Base-by-base conservation (phyloP, 1,140 invertebrate species). In the Mya arenaria region DNA sequence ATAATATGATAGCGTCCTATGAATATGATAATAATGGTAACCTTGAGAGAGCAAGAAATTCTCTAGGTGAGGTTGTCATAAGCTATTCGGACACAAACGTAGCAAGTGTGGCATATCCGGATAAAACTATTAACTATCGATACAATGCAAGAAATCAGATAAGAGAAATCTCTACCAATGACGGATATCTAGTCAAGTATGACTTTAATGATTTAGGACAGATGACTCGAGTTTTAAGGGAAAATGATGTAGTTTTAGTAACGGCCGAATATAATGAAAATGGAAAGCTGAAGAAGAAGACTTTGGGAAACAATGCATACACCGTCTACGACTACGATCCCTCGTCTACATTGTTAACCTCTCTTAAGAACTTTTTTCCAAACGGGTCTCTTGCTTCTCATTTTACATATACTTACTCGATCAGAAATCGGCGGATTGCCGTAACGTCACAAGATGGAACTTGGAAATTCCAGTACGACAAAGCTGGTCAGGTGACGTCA, bases 401-500 rank as follows among this genome's bases (percentile, higher is more conserved):
- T 25, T 74, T 74, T 39, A 36, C 34, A 32, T 74, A 74, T 60
- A 41, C 28, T 6, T 74, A 60, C 41, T 58, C 52, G 4, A 39
- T 13, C 5, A 3, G 25, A 8, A 23, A 37, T 6, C n/a, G 71
- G 34, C n/a, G 71, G 8, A 60, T 74, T n/a, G 23, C 34, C 13
- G 52, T 74, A 10, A 37, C 58, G 13, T 39, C 71, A 8, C 30
- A 23, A 60, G 71, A 60, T 4, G 71, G 71, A 60, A 37, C 15
- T 0, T 74, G 56, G 52, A 74, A 74, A 17, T 74, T 60, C 28
- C 55, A 55, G 6, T 74, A 74, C 28, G 71, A 74, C 32, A 36
- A 37, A 0, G 32, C 71, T 23, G 71, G 71, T 13, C 71, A 74
- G 62, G 34, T 74, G n/a, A 41, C 34, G 0, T 0, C 52, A 41